Evolutionary conservation across 1,140 invertebrate species (phyloP).

Genomic region (Bombus superbus): DNA sequence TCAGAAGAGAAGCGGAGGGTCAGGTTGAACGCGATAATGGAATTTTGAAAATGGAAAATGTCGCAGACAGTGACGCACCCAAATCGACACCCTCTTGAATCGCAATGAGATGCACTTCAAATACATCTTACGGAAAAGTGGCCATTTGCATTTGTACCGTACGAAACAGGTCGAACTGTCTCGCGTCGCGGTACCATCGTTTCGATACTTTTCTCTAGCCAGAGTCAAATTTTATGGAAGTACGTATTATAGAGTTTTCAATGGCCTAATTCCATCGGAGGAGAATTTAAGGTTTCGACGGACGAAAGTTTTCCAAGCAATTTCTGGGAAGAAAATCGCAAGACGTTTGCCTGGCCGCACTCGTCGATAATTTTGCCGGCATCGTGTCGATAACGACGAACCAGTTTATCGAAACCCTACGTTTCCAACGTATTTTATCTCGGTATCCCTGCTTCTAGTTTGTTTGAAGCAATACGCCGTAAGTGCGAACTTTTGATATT

Average conservation of each 20-base stretch:
- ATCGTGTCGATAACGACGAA: not conserved
- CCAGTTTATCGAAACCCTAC: not conserved
- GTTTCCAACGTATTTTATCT: no score
- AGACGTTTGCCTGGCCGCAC: no score
- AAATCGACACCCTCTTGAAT: slow-evolving; percentile 14
- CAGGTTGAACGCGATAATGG: not conserved
- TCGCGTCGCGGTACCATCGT: not conserved
- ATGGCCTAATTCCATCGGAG: not conserved
- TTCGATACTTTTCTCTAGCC: not conserved
- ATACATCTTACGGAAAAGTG: slow-evolving; percentile 36
- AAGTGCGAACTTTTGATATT: slow-evolving; percentile 15
- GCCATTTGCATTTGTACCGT: slow-evolving; percentile 44
- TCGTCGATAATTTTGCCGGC: not conserved
- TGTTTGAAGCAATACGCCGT: not conserved
- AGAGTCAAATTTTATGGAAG: not conserved
- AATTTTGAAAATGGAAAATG: slow-evolving; percentile 23
- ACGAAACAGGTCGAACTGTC: not conserved
- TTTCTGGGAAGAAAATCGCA: not conserved
- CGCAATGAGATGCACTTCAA: slow-evolving; percentile 23
- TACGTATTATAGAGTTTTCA: no score
- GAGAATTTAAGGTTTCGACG: not conserved
- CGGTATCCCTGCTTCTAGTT: not conserved
- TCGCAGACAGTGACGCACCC: not conserved
- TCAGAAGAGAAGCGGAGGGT: not conserved
- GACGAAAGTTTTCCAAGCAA: not conserved